Percentiles rank a stretch among this genome's conserved stretches.
These are phyloP conservation scores for Enteromius argenteus DNA, from an alignment of 2,797 vertebrate genomes.

Conservation along the genomic window DNA sequence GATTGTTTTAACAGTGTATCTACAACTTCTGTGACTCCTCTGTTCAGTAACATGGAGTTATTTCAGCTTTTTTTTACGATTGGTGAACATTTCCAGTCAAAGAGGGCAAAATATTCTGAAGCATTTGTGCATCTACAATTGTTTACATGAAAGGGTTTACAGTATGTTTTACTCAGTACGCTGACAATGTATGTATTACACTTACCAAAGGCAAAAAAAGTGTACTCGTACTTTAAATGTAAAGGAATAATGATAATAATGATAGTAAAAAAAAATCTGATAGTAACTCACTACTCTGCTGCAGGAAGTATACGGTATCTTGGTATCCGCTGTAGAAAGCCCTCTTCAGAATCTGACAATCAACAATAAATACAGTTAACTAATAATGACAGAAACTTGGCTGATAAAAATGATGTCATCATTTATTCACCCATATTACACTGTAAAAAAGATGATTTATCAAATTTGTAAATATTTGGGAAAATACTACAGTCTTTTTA, in stretches of 20 bases:
- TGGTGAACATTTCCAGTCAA: not conserved
- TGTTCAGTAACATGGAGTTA: not conserved
- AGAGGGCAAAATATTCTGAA: not conserved
- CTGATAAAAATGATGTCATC: rapidly evolving
- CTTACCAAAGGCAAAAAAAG: not conserved
- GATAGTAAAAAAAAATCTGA: not conserved
- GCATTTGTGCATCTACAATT: not conserved
- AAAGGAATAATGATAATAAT: not conserved
- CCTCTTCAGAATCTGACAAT: slow-evolving; percentile 80
- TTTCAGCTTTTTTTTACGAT: not conserved
- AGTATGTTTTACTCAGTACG: not conserved
- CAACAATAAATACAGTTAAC: not conserved
- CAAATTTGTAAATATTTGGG: not conserved
- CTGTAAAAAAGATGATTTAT: not conserved
- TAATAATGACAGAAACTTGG: not conserved
- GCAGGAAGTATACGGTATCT: slow-evolving; percentile 82
- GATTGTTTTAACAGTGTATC: no score
- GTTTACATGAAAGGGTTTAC: not conserved
- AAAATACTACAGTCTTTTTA: not conserved
- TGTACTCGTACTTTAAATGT: not conserved
- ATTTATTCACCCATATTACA: not conserved
- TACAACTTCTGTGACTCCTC: not conserved
- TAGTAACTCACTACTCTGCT: slow-evolving; percentile 75
- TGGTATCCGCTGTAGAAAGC: slow-evolving; percentile 86
- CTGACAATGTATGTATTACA: not conserved